Conservation (phyloP, 2,888 invertebrate genomes). For the Allophyes oxyacanthae region DNA sequence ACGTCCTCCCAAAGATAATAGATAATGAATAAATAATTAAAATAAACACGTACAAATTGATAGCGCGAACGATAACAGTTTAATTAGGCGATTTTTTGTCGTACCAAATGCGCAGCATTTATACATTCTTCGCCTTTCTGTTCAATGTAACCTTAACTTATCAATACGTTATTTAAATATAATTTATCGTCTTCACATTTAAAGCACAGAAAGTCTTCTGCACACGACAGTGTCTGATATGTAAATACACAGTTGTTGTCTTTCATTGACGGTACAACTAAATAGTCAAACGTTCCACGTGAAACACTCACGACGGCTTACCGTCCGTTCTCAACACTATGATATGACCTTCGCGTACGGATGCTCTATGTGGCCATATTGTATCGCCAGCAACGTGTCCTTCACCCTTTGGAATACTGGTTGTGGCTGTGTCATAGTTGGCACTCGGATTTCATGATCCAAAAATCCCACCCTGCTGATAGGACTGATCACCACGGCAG, state of each 20-base stretch:
- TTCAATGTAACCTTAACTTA: conserved; percentile 64
- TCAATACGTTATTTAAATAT: conserved; percentile 67
- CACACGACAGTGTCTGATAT: conserved; percentile 50
- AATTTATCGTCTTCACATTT: conserved; percentile 64
- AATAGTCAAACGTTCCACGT: conserved; percentile 37
- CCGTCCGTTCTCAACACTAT: conserved; percentile 63
- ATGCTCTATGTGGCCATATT: conserved; percentile 95
- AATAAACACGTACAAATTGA: conserved; percentile 54
- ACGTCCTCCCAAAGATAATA: conserved; percentile 41
- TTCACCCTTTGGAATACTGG: conserved; percentile 93
- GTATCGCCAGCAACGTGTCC: conserved; percentile 95
- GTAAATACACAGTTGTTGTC: conserved; percentile 53
- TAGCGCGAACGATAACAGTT: conserved; percentile 54
- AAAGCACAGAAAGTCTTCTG: conserved; percentile 62
- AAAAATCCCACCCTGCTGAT: conserved; percentile 95
- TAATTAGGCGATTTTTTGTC: conserved; percentile 58
- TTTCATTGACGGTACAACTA: conserved; percentile 34
- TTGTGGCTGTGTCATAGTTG: conserved; percentile 92
- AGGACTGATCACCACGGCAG: conserved; percentile 98
- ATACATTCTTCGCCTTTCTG: conserved; percentile 51
- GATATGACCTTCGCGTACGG: conserved; percentile 92
- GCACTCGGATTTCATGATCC: conserved; percentile 91
- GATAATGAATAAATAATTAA: conserved; percentile 59
- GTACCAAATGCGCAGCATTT: conserved; percentile 62
- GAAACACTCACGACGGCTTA: conserved; percentile 28